phyloP scores from a whole-genome alignment of 1,140 invertebrate species.

The Episyrphus balteatus region DNA sequence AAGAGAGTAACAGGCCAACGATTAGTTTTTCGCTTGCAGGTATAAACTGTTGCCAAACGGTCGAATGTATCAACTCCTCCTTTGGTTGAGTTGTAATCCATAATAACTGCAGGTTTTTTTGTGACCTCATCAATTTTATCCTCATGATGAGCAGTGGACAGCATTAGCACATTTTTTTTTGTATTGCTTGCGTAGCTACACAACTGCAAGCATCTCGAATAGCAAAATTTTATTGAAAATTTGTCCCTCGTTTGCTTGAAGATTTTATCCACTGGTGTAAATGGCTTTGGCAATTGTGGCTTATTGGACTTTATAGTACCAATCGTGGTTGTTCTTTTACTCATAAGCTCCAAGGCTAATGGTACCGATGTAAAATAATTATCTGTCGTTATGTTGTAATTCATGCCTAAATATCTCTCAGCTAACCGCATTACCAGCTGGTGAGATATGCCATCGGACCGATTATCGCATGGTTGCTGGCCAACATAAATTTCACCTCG shows the following conservation, averaged over 20 bases:
- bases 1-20: slow-evolving; percentile 13
- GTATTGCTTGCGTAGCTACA: slow-evolving; percentile 3
- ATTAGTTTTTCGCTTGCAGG: slow-evolving; percentile 9
- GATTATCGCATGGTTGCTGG: not conserved
- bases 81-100: slow-evolving; percentile 13
- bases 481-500: not conserved
- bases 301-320: slow-evolving; percentile 11
- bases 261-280: not conserved
- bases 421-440: not conserved
- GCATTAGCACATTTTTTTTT: slow-evolving; percentile 6
- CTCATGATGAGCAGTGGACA: slow-evolving; percentile 6
- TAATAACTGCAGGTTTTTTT: slow-evolving; percentile 11
- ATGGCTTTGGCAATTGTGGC: not conserved
- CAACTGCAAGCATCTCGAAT: slow-evolving; percentile 1
- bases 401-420: not conserved
- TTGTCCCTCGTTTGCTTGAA: not conserved
- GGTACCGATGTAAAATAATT: slow-evolving; percentile 6
- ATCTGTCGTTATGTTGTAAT: slow-evolving; percentile 5
- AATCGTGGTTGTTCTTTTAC: slow-evolving; percentile 3
- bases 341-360: not conserved
- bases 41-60: slow-evolving; percentile 8
- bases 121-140: slow-evolving; percentile 4
- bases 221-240: not conserved
- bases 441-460: not conserved
- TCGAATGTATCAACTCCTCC: slow-evolving; percentile 13